Evolutionary conservation across 2,113 vertebrate species (phyloP).

Genomic region (Nycticebus coucang): DNA sequence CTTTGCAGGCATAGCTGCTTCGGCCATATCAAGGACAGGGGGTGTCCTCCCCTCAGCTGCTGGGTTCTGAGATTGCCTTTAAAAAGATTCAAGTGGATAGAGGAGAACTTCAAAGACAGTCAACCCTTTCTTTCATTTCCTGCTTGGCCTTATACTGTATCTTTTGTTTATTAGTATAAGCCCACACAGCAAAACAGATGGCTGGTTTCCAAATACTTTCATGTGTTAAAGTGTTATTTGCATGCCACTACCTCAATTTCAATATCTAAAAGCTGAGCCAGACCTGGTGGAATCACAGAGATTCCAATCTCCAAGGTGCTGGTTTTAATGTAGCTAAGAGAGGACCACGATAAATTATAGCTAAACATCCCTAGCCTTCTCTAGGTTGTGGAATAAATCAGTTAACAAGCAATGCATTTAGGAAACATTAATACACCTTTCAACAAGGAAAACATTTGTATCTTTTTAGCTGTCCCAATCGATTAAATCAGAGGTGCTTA

Average conservation of each 20-base stretch:
- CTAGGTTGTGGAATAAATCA: constrained; percentile 69
- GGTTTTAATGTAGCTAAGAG: constrained; percentile 75
- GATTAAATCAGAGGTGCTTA: constrained; percentile 77
- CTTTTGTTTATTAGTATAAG: constrained; percentile 89
- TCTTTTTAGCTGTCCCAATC: constrained; percentile 67
- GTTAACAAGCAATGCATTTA: constrained; percentile 65
- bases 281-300: constrained; percentile 77
- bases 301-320: constrained; percentile 78
- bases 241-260: constrained; percentile 85
- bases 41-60: constrained; percentile 65
- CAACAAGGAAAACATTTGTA: constrained; percentile 69
- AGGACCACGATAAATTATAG: constrained; percentile 75
- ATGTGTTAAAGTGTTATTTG: constrained; percentile 87
- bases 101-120: constrained; percentile 82
- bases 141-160: constrained; percentile 81
- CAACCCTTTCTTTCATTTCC: constrained; percentile 83
- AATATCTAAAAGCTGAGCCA: constrained; percentile 84
- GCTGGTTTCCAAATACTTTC: constrained; percentile 85
- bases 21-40: constrained; percentile 86
- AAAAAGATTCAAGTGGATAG: constrained; percentile 79
- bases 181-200: constrained; percentile 88
- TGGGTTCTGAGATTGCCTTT: constrained; percentile 64
- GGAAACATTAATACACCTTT: constrained; percentile 74
- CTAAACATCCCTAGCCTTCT: constrained; percentile 74
- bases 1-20: constrained; percentile 67